Conservation (phyloP, 2,113 vertebrate genomes). For the Spea multiplicata region DNA sequence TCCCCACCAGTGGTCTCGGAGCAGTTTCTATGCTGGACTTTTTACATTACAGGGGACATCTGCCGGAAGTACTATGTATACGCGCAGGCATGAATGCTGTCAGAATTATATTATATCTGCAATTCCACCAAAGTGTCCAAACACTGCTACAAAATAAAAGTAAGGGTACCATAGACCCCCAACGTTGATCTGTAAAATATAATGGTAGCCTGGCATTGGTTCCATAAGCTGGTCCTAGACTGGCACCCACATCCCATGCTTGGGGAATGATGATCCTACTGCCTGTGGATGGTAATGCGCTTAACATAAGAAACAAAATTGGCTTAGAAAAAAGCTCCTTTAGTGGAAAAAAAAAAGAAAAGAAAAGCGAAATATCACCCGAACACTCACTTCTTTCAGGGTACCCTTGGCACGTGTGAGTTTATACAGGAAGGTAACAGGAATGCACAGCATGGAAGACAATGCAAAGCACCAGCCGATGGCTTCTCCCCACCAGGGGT, state of each 20-base stretch:
- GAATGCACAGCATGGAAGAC: conserved; percentile 80
- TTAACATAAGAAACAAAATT: background rate
- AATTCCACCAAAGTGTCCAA: too few relatives aligned
- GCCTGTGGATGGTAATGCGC: background rate
- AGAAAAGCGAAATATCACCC: background rate
- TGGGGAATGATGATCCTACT: background rate
- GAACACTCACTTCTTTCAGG: conserved; percentile 65
- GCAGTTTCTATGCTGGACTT: too few relatives aligned
- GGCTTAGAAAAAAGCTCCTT: too few relatives aligned
- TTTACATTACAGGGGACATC: too few relatives aligned
- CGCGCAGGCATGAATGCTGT: too few relatives aligned
- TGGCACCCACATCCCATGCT: background rate
- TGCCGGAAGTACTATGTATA: too few relatives aligned
- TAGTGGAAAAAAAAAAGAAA: too few relatives aligned
- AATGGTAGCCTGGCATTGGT: background rate
- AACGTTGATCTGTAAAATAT: too few relatives aligned
- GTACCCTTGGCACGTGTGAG: conserved; percentile 69
- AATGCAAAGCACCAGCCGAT: conserved; percentile 76
- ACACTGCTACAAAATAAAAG: too few relatives aligned
- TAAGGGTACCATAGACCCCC: too few relatives aligned
- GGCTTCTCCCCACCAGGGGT: conserved; percentile 81
- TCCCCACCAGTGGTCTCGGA: too few relatives aligned
- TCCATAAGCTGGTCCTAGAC: background rate
- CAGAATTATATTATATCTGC: too few relatives aligned
- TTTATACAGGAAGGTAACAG: conserved; percentile 71